phyloP scores from a whole-genome alignment of 2,888 invertebrate species.

The Hofmannophila pseudospretella region DNA sequence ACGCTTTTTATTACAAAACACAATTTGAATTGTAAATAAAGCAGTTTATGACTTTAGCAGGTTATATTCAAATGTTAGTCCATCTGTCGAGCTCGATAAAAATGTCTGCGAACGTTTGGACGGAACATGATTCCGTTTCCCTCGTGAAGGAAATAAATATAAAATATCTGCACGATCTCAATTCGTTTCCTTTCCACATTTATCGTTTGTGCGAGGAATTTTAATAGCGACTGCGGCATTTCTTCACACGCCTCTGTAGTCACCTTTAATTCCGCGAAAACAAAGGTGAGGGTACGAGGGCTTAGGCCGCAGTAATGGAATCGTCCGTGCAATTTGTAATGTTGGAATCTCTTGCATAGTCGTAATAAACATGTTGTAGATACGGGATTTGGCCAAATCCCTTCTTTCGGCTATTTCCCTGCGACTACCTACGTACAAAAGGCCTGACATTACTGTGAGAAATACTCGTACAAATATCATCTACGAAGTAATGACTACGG shows the following conservation, averaged over 20 bases:
- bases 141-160: slow-evolving; percentile 27
- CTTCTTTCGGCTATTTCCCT: no score
- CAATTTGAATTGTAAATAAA: slow-evolving; percentile 7
- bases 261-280: slow-evolving; percentile 7
- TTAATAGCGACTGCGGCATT: slow-evolving; percentile 14
- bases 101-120: slow-evolving; percentile 20
- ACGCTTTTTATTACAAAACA: background rate
- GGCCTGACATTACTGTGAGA: no score
- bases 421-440: no score
- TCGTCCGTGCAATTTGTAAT: background rate
- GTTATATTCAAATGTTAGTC: slow-evolving; percentile 18
- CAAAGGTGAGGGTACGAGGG: background rate
- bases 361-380: background rate
- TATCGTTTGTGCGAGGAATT: slow-evolving; percentile 23
- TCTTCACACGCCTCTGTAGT: slow-evolving; percentile 7
- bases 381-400: no score
- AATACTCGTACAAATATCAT: no score
- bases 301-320: background rate
- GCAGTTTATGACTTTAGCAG: slow-evolving; percentile 6
- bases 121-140: slow-evolving; percentile 23
- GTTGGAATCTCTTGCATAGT: background rate
- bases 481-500: no score
- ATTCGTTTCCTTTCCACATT: slow-evolving; percentile 41
- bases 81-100: slow-evolving; percentile 24
- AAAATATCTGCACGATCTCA: slow-evolving; percentile 40